Evolutionary conservation across 1,140 invertebrate genomes (phyloP), one percentile per base, ranked within the genome.

Genomic region (Leguminivora glycinivorella): DNA sequence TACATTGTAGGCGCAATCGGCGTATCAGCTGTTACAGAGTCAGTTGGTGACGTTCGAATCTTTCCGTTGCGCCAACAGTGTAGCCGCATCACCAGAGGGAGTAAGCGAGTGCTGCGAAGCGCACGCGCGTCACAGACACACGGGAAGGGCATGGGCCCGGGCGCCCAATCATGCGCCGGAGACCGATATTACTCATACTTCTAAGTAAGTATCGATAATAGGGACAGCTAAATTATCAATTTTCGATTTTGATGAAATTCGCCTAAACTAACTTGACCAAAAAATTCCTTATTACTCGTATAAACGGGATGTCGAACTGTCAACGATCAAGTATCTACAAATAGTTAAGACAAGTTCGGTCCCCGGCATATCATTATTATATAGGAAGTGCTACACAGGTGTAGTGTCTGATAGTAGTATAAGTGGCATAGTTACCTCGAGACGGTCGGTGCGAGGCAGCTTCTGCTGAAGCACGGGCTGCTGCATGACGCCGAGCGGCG

Each of bases 361-460:
- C 85, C 80, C 81, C 80, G 80, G 74, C 68, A 75, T 73, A 77
- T 78, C 83, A 84, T 84, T 80, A 84, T 80, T 75, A n/a, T n/a
- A n/a, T n/a, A 78, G 80, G 80, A 85, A 89, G 85, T 87, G 70
- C 81, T 87, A 86, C 79, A 79, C 69, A 70, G 78, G 72, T 77
- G 70, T 72, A 60, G 26, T 74, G 26, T 63, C 12, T 67, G 60
- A 52, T 67, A 71, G 58, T 52, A 72, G 47, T 31, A 73, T 67
- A 69, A 43, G 56, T 10, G 38, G 60, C 69, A 73, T 72, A 69
- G 75, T 85, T 95, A 98, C 98, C 97, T 98, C 98, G 93, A 98
- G 95, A 93, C 98, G 95, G 93, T 98, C 98, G 85, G 97, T 97
- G 89, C 98, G 95, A 74, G 96, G 96, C 94, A 98, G 94, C 94